Evolutionary conservation across 1,140 invertebrate species (phyloP).

Genomic region (Diachasma alloeum): DNA sequence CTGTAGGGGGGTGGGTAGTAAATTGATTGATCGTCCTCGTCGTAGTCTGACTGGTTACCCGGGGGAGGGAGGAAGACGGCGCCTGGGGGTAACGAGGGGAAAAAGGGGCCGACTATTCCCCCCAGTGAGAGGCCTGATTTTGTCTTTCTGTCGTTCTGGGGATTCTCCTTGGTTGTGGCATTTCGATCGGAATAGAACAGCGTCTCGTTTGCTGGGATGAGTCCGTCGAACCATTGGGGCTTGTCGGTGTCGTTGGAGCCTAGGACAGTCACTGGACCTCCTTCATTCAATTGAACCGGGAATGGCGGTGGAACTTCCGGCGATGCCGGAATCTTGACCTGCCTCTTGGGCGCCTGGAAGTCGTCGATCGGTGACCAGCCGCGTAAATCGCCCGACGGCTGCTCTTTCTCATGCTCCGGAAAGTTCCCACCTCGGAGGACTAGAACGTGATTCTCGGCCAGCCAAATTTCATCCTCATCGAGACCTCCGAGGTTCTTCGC

Average conservation of each 20-base stretch:
- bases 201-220: slow-evolving; percentile 53
- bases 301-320: slow-evolving; percentile 87
- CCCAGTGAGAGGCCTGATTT: slow-evolving; percentile 28
- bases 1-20: slow-evolving; percentile 90
- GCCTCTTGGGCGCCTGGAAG: slow-evolving; percentile 80
- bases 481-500: slow-evolving; percentile 81
- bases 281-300: slow-evolving; percentile 83
- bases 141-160: slow-evolving; percentile 28
- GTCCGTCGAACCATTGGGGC: slow-evolving; percentile 47
- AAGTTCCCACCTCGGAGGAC: slow-evolving; percentile 81
- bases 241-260: slow-evolving; percentile 67
- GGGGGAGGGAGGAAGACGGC: slow-evolving; percentile 76
- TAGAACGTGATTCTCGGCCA: slow-evolving; percentile 86
- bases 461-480: slow-evolving; percentile 85
- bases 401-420: slow-evolving; percentile 62
- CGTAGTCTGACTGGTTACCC: slow-evolving; percentile 75
- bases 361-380: slow-evolving; percentile 83
- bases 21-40: slow-evolving; percentile 87
- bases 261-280: slow-evolving; percentile 79
- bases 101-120: slow-evolving; percentile 67
- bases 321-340: slow-evolving; percentile 78
- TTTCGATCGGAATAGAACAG: slow-evolving; percentile 55
- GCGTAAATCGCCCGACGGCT: slow-evolving; percentile 43
- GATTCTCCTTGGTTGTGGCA: slow-evolving; percentile 43
- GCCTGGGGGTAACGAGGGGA: slow-evolving; percentile 71